Base-by-base conservation (phyloP, 2,797 vertebrate species). In the Glossophaga mutica region DNA sequence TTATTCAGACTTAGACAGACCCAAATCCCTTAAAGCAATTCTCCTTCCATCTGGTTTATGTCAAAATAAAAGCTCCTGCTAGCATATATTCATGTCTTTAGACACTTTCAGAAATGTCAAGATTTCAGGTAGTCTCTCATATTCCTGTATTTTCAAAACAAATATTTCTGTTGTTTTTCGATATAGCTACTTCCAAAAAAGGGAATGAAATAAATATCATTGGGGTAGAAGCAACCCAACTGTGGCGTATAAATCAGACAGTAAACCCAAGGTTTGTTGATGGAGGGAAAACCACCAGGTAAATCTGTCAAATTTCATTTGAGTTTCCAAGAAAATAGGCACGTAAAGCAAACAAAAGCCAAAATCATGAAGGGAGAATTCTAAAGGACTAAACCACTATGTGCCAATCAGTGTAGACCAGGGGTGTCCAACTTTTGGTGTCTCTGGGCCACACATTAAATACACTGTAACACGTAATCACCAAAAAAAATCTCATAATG, bases 31-130 rank as follows among this genome's bases (percentile, higher is more conserved):
- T 91, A 88, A 87, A 96, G 83, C 88, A 95, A 89, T 91, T 94
- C 81, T 93, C 70, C 42, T 87, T 88, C 32, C 76, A 62, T 85
- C 87, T 94, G 52, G 52, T 81, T 91, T 77, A 82, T 90, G 84
- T 95, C 96, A 95, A 97, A 96, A 92, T 74, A 94, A 94, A 95
- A 97, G 81, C 42, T 79, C 79, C 71, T 62, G 48, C 16, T 21
- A 81, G 86, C 78, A 81, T 85, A 94, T 87, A 79, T 68, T 90
- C 55, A 29, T 44, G 52, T 86, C 73, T 94, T 90, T 22, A 91
- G 73, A 92, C 6, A 92, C 55, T 90, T 87, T 48, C 50, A 65
- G 68, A 85, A 77, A 96, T 39, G 44, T 78, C 73, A 71, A 78
- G 67, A 93, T 89, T 89, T 84, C 86, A 94, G 39, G 77, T 55